These are phyloP conservation scores for Triops longicaudatus DNA, from an alignment of 1,140 invertebrate species.

Conservation along the genomic window DNA sequence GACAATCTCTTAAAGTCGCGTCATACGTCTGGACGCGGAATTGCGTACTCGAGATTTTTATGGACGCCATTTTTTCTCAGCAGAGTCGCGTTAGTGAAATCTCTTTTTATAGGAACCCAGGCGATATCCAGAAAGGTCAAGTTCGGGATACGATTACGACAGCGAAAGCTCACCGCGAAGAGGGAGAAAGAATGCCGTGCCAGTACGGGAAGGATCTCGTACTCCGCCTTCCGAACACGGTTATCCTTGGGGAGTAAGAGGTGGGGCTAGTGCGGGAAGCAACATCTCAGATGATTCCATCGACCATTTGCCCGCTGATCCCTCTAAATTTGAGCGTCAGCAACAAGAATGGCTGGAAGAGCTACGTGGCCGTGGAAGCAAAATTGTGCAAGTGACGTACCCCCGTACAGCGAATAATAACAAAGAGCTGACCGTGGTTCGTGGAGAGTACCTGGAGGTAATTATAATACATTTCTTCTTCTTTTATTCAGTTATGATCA, in stretches of 20 bases:
- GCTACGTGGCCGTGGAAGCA: constrained; percentile 59
- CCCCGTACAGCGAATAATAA: constrained; percentile 94
- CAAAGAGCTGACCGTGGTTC: constrained; percentile 90
- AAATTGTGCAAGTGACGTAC: constrained; percentile 87
- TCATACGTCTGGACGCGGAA: too few species aligned
- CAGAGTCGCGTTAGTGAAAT: too few species aligned
- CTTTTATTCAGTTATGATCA: neutral
- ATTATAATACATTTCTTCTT: constrained; percentile 27
- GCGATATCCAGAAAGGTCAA: constrained; percentile 33
- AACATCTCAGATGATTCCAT: constrained; percentile 69
- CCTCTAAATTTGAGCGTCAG: constrained; percentile 42
- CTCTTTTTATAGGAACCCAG: neutral
- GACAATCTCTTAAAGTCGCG: too few species aligned
- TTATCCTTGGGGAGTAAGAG: constrained; percentile 27
- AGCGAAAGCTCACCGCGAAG: constrained; percentile 43
- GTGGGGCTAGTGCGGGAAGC: constrained; percentile 44
- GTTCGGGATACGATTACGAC: constrained; percentile 41
- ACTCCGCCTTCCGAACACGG: constrained; percentile 24
- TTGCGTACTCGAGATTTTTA: too few species aligned
- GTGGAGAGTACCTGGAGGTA: constrained; percentile 92
- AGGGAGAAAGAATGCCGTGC: constrained; percentile 37
- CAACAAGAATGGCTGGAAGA: constrained; percentile 59
- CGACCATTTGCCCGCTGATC: constrained; percentile 49
- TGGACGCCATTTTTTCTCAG: too few species aligned
- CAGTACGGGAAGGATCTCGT: constrained; percentile 20